phyloP scores from a whole-genome alignment of 92 coral and sea anemone genomes.

The Siderastrea siderea region DNA sequence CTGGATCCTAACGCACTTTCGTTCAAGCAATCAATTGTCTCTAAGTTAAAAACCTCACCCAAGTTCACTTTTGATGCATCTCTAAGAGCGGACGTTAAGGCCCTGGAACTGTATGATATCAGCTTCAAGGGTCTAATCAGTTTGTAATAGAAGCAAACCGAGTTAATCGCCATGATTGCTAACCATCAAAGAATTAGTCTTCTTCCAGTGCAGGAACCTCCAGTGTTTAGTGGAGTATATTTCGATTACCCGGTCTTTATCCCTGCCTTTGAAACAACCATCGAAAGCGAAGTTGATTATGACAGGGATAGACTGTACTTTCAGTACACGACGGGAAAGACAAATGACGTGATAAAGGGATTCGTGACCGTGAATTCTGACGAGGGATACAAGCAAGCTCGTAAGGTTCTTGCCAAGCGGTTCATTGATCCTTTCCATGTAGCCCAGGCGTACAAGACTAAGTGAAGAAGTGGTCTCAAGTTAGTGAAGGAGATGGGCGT shows the following conservation, averaged over 20 bases:
- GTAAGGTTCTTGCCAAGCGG: no score
- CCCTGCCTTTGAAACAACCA: no score
- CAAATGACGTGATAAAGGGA: slow-evolving; percentile 6
- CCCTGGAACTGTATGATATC: not conserved
- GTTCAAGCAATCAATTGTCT: not conserved
- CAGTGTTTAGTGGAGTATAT: not conserved
- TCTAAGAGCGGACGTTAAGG: no score
- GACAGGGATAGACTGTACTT: not conserved
- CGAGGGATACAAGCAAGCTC: no score
- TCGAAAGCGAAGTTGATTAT: no score
- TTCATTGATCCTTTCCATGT: not conserved
- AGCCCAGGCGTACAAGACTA: slow-evolving; percentile 7
- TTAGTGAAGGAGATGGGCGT: slow-evolving; percentile 9
- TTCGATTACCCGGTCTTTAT: not conserved
- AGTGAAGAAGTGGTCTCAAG: slow-evolving; percentile 4
- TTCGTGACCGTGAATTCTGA: no score
- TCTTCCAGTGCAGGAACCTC: slow-evolving; percentile 3
- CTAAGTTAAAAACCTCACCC: not conserved
- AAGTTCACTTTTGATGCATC: no score
- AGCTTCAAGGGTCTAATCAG: not conserved
- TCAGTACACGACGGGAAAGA: slow-evolving; percentile 2
- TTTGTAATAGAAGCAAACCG: slow-evolving; percentile 1
- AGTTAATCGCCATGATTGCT: slow-evolving; percentile 11
- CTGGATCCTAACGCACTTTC: no score
- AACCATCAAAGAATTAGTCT: not conserved